Conservation (phyloP, 2,797 vertebrate species). For the Echeneis naucrates region DNA sequence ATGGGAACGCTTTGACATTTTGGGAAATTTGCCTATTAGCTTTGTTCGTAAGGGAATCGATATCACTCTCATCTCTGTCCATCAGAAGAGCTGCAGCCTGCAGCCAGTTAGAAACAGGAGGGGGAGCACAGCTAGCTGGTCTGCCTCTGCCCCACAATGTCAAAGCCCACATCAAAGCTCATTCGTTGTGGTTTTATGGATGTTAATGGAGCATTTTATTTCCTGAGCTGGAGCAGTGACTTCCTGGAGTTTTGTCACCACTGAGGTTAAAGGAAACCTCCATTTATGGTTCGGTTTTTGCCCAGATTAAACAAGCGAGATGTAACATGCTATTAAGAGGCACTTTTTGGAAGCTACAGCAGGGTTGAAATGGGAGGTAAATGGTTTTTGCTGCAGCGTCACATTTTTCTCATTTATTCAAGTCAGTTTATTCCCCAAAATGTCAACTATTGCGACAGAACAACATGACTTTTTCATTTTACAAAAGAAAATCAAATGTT, state of each 20-base stretch:
- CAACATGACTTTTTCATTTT: neutral
- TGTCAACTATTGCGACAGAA: too few relatives aligned
- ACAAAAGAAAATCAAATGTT: neutral
- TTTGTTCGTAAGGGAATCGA: neutral
- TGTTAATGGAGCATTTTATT: neutral
- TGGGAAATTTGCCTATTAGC: too few relatives aligned
- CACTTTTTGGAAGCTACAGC: too few relatives aligned
- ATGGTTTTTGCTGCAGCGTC: neutral
- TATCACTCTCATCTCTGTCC: neutral
- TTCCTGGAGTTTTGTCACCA: neutral
- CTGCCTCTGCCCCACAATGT: neutral
- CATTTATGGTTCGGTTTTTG: neutral
- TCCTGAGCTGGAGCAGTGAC: neutral
- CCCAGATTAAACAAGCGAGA: neutral
- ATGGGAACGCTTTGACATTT: neutral
- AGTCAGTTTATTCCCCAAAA: too few relatives aligned
- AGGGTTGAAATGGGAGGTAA: neutral
- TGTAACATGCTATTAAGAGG: neutral
- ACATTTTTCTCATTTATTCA: too few relatives aligned
- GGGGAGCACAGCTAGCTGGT: neutral
- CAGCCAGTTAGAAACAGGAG: neutral
- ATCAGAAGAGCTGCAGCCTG: neutral
- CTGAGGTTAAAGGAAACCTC: neutral
- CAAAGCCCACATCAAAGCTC: neutral
- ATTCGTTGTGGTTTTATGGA: neutral